Percentiles rank a stretch among this genome's conserved stretches.
phyloP scores from a whole-genome alignment of 2,113 vertebrate species.

The Xiphias gladius region DNA sequence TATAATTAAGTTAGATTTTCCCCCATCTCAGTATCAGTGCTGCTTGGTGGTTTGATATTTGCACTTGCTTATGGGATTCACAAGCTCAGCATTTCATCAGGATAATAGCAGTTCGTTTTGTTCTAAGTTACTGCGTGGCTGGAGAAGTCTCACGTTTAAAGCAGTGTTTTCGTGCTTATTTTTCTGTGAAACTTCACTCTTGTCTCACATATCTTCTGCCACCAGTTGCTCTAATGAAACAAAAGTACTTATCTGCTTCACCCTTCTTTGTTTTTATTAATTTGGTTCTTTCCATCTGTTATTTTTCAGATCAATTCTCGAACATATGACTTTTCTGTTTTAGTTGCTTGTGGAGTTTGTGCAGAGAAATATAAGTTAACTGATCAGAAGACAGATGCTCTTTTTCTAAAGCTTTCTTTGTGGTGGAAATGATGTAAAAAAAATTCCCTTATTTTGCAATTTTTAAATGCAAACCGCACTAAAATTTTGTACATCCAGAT shows the following conservation, averaged over 20 bases:
- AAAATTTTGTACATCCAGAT: background rate
- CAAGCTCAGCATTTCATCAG: conserved; percentile 54
- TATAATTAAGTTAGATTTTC: conserved; percentile 53
- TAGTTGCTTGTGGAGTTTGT: background rate
- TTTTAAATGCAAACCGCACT: background rate
- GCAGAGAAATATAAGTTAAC: background rate
- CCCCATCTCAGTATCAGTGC: conserved; percentile 41
- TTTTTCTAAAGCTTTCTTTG: background rate
- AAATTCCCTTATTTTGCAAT: background rate
- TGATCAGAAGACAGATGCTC: background rate
- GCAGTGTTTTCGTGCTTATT: conserved; percentile 35
- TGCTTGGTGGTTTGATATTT: conserved; percentile 59
- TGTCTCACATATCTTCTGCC: conserved; percentile 17
- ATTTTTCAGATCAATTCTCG: background rate
- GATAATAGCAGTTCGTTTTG: conserved; percentile 58
- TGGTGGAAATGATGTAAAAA: background rate
- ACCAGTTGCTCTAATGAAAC: conserved; percentile 2
- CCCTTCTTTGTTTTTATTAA: background rate
- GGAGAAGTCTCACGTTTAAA: conserved; percentile 49
- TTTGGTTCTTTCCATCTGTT: background rate
- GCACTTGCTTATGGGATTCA: conserved; percentile 48
- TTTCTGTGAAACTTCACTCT: conserved; percentile 35
- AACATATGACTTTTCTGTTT: background rate
- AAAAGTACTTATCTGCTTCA: background rate
- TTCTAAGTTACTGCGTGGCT: conserved; percentile 41